These are phyloP conservation scores for Cheilosia grossa DNA, from an alignment of 2,888 invertebrate species.

Conservation along the genomic window DNA sequence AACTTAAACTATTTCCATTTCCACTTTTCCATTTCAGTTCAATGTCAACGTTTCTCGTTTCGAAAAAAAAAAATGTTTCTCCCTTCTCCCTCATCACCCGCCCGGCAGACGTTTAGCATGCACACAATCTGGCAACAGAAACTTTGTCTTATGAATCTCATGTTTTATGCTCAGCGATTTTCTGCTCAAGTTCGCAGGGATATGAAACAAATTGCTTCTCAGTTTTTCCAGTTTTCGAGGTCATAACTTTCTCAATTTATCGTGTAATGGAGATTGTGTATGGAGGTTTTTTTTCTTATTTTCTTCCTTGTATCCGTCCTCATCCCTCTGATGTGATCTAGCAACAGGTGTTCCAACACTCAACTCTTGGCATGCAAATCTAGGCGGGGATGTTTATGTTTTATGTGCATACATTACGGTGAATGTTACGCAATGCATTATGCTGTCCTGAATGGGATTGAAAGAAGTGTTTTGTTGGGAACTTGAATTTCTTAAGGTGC, in stretches of 20 bases:
- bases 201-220: conserved; percentile 70
- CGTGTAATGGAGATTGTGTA: conserved; percentile 67
- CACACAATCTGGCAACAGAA: conserved; percentile 39
- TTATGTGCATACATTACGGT: conserved; percentile 53
- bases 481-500: not conserved
- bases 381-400: conserved; percentile 22
- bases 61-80: not conserved
- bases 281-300: conserved; percentile 42
- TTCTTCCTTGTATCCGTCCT: not conserved
- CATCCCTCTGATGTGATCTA: conserved; percentile 3
- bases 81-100: not conserved
- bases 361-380: conserved; percentile 66
- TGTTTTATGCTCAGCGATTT: conserved; percentile 72
- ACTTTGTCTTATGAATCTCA: conserved; percentile 69
- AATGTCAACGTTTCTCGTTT: conserved; percentile 43
- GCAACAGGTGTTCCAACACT: conserved; percentile 70
- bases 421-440: conserved; percentile 52
- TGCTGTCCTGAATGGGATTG: not conserved
- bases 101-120: conserved; percentile 12
- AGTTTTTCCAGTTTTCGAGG: conserved; percentile 66
- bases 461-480: too few relatives aligned
- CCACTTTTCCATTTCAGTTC: conserved; percentile 35
- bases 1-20: conserved; percentile 1
- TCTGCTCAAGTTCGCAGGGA: conserved; percentile 56
- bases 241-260: conserved; percentile 74